Evolutionary conservation across 2,888 invertebrate species (phyloP).

Genomic region (Osmoderma eremita): DNA sequence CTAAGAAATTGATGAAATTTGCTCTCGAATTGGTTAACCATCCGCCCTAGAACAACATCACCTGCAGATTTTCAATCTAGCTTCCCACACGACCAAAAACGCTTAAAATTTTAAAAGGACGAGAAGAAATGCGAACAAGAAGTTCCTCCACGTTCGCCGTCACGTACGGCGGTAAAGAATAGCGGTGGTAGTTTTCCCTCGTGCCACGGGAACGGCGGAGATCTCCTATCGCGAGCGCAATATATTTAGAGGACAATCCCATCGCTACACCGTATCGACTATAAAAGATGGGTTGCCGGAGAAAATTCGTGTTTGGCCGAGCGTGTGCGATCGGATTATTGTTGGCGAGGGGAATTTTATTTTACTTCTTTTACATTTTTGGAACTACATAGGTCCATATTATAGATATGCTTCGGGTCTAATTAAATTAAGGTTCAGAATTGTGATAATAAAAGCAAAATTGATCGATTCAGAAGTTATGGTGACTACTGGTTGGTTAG

Average conservation of each 20-base stretch:
- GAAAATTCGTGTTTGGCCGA: constrained; percentile 16
- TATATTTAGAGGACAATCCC: constrained; percentile 23
- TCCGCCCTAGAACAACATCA: no score
- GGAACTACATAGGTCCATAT: background rate
- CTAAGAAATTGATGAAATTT: no score
- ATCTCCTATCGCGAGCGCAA: constrained; percentile 22
- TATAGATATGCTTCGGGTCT: background rate
- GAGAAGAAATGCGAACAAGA: constrained; percentile 12
- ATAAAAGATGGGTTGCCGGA: constrained; percentile 6
- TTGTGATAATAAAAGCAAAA: background rate
- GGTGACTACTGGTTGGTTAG: no score
- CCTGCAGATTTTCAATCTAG: background rate
- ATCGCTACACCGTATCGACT: background rate
- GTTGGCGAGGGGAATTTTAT: background rate
- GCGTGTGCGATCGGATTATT: constrained; percentile 14
- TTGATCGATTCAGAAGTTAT: background rate
- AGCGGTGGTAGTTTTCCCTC: constrained; percentile 3
- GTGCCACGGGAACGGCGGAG: background rate
- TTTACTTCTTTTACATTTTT: background rate
- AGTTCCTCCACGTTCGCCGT: constrained; percentile 4
- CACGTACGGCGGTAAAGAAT: constrained; percentile 21
- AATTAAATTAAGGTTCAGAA: background rate
- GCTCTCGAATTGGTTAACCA: no score
- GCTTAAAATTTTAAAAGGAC: constrained; percentile 18
- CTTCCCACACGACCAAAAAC: background rate